Evolutionary conservation across 2,113 vertebrate genomes (phyloP).

Genomic region (Motacilla tschutschensis): DNA sequence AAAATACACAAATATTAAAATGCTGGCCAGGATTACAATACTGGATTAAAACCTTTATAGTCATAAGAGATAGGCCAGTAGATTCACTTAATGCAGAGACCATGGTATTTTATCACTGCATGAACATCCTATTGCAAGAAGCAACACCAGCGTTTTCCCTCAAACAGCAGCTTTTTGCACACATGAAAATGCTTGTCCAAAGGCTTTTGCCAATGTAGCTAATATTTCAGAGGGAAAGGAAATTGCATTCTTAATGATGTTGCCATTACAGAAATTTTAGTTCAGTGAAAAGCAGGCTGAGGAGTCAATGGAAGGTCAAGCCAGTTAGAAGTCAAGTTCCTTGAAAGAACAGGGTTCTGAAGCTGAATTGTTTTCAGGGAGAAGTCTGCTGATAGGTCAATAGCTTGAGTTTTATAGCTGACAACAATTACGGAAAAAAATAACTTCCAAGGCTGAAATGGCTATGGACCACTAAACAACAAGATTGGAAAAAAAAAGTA

Average conservation of each 20-base stretch:
- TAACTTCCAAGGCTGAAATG: background rate
- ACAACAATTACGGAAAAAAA: background rate
- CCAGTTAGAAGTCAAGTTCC: background rate
- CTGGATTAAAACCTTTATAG: background rate
- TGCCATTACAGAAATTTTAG: background rate
- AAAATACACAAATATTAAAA: background rate
- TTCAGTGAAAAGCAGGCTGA: background rate
- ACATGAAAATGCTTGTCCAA: background rate
- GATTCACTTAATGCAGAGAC: background rate
- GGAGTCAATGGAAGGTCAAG: background rate
- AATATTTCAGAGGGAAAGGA: background rate
- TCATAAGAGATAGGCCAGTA: background rate
- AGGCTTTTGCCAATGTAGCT: background rate
- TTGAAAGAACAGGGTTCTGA: background rate
- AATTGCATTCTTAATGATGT: constrained; percentile 2
- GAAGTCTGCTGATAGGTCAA: background rate
- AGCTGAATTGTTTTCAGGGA: background rate
- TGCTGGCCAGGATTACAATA: background rate
- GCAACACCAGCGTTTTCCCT: background rate
- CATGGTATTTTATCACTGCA: background rate
- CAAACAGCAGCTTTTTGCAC: background rate
- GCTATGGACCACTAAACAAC: background rate
- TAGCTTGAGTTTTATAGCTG: background rate
- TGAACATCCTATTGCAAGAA: background rate
- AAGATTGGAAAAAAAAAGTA: background rate